These are phyloP conservation scores for Ochotona curzoniae DNA, from an alignment of 2,113 vertebrate genomes.

Conservation along the genomic window DNA sequence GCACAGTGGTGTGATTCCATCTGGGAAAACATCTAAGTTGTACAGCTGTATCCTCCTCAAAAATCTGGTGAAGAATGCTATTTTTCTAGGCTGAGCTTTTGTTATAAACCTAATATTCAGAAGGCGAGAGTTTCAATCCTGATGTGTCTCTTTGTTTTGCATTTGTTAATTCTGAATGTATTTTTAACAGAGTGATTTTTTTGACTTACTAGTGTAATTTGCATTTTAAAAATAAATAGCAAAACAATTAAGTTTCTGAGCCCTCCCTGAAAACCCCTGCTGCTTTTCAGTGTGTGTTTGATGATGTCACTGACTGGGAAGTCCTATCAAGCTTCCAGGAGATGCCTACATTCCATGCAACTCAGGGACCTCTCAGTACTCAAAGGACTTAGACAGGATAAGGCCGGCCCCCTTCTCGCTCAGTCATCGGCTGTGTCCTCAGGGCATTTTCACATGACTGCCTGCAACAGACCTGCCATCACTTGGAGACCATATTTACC, in stretches of 20 bases:
- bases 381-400: constrained; percentile 75
- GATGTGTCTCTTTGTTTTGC: constrained; percentile 85
- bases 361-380: constrained; percentile 68
- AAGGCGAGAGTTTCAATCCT: constrained; percentile 89
- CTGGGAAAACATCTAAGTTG: constrained; percentile 86
- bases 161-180: constrained; percentile 92
- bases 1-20: constrained; percentile 87
- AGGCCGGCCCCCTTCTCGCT: constrained; percentile 77
- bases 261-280: constrained; percentile 78
- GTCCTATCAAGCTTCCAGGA: constrained; percentile 76
- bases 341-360: constrained; percentile 20
- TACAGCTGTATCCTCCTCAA: constrained; percentile 89
- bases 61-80: constrained; percentile 90
- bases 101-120: constrained; percentile 89
- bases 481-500: constrained; percentile 69
- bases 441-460: constrained; percentile 74
- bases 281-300: constrained; percentile 70
- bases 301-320: constrained; percentile 64
- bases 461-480: constrained; percentile 66
- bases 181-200: constrained; percentile 92
- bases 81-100: constrained; percentile 92
- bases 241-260: constrained; percentile 86
- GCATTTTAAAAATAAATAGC: constrained; percentile 90
- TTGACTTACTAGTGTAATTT: constrained; percentile 92
- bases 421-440: constrained; percentile 72